Evolutionary conservation across 2,797 vertebrate genomes (phyloP), one percentile per base, ranked within the genome.

Genomic region (Channa striata): DNA sequence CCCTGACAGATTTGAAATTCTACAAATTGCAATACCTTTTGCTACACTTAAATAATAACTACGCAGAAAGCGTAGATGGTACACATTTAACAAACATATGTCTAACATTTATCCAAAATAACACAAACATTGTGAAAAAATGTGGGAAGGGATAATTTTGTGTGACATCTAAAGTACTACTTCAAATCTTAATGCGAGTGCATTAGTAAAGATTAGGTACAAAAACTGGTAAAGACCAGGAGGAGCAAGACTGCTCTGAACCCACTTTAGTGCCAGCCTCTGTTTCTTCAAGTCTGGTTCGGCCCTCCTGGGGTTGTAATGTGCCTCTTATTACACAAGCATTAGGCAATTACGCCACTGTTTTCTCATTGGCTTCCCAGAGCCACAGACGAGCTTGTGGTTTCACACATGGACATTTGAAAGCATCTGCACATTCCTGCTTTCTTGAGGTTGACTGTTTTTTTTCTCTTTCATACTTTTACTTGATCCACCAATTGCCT

Each of bases 261-360:
- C 49, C 57, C 64, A 60, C 61, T 82, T 74, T 37, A 74, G 73
- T 84, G 60, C 80, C 81, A 87, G 82, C 75, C 78, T 77, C 67
- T 82, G 71, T 44, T 74, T 85, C 89, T 91, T 87, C 60, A 90
- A 70, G 88, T 87, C 75, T 72, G 79, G 74, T 73, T 42, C 70
- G 86, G 84, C 90, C 25, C 89, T 89, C 90, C 89, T 84, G 82
- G 82, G 86, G 88, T 90, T 90, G 81, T 90, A 91, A 92, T 91
- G 89, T 88, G 86, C 88, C 87, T 92, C 87, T 90, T 91, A 91
- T 94, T 91, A 93, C 90, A 92, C 87, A 83, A 77, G 84, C 86
- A 92, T 92, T 91, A 90, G 87, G 85, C 89, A 91, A 91, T 93
- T 92, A 92, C 83, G 75, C 86, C 91, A 91, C 80, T 91, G 85